phyloP scores from a whole-genome alignment of 1,140 invertebrate genomes.

The Euwallacea fornicatus region DNA sequence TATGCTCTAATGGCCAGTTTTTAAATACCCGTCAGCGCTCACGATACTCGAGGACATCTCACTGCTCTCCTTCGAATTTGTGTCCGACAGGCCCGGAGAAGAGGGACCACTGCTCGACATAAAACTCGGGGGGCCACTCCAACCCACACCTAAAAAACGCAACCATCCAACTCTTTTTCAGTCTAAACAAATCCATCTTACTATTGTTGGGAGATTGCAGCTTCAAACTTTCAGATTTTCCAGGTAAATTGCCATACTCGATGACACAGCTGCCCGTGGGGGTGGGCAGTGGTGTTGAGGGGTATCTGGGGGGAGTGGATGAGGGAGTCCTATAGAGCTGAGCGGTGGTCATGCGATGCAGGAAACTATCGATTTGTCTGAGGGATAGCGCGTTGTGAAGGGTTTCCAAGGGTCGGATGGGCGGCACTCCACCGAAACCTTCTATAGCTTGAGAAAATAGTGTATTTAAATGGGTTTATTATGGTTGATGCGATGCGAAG shows the following conservation, averaged over 20 bases:
- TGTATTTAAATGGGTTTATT: neutral
- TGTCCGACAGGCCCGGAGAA: slow-evolving; percentile 62
- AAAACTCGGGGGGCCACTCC: slow-evolving; percentile 64
- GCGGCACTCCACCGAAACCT: slow-evolving; percentile 86
- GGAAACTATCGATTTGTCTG: slow-evolving; percentile 83
- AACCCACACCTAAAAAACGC: slow-evolving; percentile 53
- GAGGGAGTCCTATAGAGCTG: slow-evolving; percentile 70
- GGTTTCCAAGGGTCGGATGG: slow-evolving; percentile 92
- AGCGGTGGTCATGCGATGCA: slow-evolving; percentile 78
- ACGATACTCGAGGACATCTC: slow-evolving; percentile 67
- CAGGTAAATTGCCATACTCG: slow-evolving; percentile 21
- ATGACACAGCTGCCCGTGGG: slow-evolving; percentile 42
- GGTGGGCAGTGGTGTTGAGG: slow-evolving; percentile 59
- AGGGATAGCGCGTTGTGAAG: slow-evolving; percentile 93
- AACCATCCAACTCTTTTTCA: neutral
- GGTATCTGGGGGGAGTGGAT: slow-evolving; percentile 68
- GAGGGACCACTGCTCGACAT: slow-evolving; percentile 69
- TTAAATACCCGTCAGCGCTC: slow-evolving; percentile 63
- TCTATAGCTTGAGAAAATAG: slow-evolving; percentile 60
- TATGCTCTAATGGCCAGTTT: slow-evolving; percentile 26
- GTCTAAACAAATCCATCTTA: slow-evolving; percentile 44
- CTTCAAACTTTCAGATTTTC: slow-evolving; percentile 43
- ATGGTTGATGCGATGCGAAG: too few relatives aligned
- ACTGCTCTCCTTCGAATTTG: slow-evolving; percentile 59
- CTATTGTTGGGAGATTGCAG: slow-evolving; percentile 55